Percentiles rank a stretch among this genome's conserved stretches.
Evolutionary conservation across 2,888 invertebrate species (phyloP).

Genomic region (Drosophila aldrichi): DNA sequence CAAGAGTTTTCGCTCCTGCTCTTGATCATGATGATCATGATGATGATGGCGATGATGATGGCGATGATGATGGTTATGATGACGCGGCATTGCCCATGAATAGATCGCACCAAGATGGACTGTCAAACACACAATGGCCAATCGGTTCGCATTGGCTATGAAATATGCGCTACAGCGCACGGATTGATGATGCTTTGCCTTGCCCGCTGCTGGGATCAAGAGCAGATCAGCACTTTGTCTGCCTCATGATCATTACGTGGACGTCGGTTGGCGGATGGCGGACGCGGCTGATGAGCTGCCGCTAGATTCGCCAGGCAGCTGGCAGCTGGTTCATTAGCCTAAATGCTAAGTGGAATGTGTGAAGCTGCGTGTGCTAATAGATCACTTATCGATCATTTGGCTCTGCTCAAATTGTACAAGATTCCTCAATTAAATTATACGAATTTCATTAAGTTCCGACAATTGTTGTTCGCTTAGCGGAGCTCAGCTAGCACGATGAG

Average conservation of each 20-base stretch:
- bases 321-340: conserved; percentile 68
- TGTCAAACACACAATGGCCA: conserved; percentile 64
- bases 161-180: conserved; percentile 39
- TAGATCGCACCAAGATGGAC: conserved; percentile 41
- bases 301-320: conserved; percentile 41
- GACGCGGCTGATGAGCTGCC: conserved; percentile 34
- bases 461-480: conserved; percentile 8
- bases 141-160: conserved; percentile 55
- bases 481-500: not conserved
- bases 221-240: conserved; percentile 32
- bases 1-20: conserved; percentile 19
- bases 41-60: conserved; percentile 18
- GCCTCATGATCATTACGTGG: conserved; percentile 10
- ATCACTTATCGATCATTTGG: conserved; percentile 63
- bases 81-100: conserved; percentile 43
- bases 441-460: conserved; percentile 20
- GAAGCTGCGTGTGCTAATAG: conserved; percentile 69
- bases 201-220: conserved; percentile 31
- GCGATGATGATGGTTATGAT: conserved; percentile 36
- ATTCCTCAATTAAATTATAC: conserved; percentile 20
- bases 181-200: conserved; percentile 36
- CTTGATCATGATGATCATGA: conserved; percentile 26
- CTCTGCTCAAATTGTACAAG: conserved; percentile 13
- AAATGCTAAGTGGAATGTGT: conserved; percentile 71
- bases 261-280: not conserved